phyloP scores from a whole-genome alignment of 2,797 vertebrate species.

The Scolopax rusticola region DNA sequence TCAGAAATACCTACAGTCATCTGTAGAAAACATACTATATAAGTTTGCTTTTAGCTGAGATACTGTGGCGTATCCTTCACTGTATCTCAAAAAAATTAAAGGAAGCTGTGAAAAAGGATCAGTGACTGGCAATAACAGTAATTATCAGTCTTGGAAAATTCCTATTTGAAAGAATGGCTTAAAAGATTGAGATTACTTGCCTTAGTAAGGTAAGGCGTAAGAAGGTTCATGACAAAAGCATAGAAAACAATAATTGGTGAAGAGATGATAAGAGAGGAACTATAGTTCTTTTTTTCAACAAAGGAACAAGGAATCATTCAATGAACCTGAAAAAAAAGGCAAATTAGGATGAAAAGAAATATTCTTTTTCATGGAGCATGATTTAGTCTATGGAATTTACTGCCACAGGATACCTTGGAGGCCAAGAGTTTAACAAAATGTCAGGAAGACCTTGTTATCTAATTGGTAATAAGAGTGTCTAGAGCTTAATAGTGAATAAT shows the following conservation, averaged over 20 bases:
- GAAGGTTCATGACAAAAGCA: slow-evolving; percentile 11
- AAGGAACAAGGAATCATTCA: background rate
- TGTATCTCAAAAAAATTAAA: background rate
- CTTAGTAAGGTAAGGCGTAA: background rate
- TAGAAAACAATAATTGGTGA: background rate
- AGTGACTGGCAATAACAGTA: background rate
- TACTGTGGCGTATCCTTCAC: background rate
- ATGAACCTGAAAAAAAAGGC: background rate
- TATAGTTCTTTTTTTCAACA: background rate
- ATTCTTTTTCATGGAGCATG: background rate
- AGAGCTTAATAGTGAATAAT: background rate
- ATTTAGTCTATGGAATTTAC: background rate
- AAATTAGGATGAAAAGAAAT: slow-evolving; percentile 1
- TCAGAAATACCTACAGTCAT: background rate
- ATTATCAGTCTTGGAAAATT: background rate
- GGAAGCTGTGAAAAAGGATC: background rate
- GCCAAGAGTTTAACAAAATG: background rate
- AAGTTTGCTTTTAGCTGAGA: background rate
- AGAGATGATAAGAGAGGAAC: background rate
- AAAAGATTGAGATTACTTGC: slow-evolving; percentile 2
- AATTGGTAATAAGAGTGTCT: background rate
- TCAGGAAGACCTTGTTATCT: background rate
- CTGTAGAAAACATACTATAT: background rate
- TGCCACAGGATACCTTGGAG: background rate
- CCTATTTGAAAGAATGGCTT: background rate